phyloP scores from a whole-genome alignment of 2,797 vertebrate species.

The Coregonus ussuriensis region DNA sequence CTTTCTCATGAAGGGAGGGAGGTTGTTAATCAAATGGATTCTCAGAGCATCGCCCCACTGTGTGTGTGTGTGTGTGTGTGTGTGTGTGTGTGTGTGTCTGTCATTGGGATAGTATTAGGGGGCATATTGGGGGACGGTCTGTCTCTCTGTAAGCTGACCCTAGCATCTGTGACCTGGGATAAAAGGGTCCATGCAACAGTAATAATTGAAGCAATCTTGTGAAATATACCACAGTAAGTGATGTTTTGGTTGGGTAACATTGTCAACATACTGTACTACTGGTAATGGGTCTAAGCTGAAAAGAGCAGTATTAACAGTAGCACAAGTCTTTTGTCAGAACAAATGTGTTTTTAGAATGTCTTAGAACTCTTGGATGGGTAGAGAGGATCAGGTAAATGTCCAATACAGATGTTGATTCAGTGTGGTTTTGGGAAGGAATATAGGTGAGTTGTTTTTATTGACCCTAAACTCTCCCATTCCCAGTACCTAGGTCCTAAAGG shows the following conservation, averaged over 20 bases:
- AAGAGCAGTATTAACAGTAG: too few relatives aligned
- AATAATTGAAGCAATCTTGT: background rate
- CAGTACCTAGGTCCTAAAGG: background rate
- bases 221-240: too few relatives aligned
- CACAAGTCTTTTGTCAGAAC: too few relatives aligned
- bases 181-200: background rate
- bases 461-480: background rate
- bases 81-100: background rate
- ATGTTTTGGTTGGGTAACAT: background rate
- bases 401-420: background rate
- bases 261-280: background rate
- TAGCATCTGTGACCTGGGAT: slow-evolving; percentile 2
- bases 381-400: background rate
- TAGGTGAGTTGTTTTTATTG: background rate
- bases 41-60: background rate
- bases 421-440: background rate
- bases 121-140: background rate
- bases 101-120: background rate
- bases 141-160: background rate
- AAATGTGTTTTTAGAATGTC: background rate
- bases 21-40: slow-evolving; percentile 16
- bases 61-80: background rate
- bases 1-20: background rate
- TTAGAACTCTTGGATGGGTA: background rate
- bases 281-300: background rate